Evolutionary conservation across 64 coral and sea anemone species (phyloP), one percentile per base, ranked within the genome.

Genomic region (Catalaphyllia jardinei): DNA sequence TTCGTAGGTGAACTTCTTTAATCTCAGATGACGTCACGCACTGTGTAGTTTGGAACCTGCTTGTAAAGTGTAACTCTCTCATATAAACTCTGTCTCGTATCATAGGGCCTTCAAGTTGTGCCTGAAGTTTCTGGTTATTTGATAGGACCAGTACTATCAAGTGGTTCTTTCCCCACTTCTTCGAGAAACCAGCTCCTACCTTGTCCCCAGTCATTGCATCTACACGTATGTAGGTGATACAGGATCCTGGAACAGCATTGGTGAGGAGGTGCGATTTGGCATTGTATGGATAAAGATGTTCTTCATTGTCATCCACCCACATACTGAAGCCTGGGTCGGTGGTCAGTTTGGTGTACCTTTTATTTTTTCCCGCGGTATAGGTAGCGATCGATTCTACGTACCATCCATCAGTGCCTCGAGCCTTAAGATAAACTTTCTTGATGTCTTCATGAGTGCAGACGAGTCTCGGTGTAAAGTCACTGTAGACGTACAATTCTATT

Each of bases 261-360:
- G 78, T 80, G 60, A 80, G 78, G 78, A 80, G 78, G 52, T 60
- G 52, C 78, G 61, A 33, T 80, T 27, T 80, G 52, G 78, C 78
- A 60, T 80, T 80, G 59, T 82, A 82, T 39, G 79, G 60, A 16
- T 39, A 82, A 80, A 1, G 52, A 60, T 60, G 6, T 62, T 63
- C 59, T 64, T 62, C 57, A 62, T 62, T 1, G 31, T 0, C 31
- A 27, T 79, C 77, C 52, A 79, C 77, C 77, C 77, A 79, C 77
- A 79, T 79, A 79, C n/a, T 79, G 27, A 82, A 82, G 30, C 79
- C 79, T 82, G 79, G 79, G 39, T 82, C 79, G 22, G 60, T 82
- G 60, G 79, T 82, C 79, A 82, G 59, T 38, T 82, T 38, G 30
- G 60, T 63, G 29, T 63, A 82, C 14, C 38, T 22, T 64, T 82